Conservation (phyloP, 2,888 invertebrate genomes). For the Andrena trimmerana region DNA sequence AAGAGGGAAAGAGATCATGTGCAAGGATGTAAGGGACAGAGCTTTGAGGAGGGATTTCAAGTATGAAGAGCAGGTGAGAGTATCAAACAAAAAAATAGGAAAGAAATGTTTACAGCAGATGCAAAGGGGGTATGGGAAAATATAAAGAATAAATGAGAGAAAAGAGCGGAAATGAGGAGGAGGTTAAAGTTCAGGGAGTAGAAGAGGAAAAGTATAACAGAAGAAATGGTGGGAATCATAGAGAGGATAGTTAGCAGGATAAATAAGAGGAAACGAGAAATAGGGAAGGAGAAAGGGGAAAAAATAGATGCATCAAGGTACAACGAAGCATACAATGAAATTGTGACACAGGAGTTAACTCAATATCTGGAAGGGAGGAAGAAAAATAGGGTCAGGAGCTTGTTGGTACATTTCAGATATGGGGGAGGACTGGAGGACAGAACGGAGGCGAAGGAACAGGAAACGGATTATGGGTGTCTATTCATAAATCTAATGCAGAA, state of each 20-base stretch:
- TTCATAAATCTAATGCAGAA: no score
- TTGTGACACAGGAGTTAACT: neutral
- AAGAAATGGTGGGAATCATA: neutral
- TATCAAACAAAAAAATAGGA: constrained; percentile 1
- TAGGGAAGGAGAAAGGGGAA: neutral
- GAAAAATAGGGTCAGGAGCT: neutral
- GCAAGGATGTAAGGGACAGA: neutral
- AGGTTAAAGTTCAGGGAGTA: no score
- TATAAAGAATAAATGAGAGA: neutral
- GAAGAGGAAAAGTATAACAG: neutral
- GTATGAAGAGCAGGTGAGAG: constrained; percentile 7
- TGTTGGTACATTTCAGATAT: neutral
- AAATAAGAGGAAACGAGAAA: neutral
- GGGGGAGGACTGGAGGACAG: neutral
- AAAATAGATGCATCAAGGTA: constrained; percentile 4
- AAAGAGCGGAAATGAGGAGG: neutral
- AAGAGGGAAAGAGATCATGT: constrained; percentile 1
- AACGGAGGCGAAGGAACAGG: neutral
- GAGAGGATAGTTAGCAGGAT: neutral
- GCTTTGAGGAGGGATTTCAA: neutral
- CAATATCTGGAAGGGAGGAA: neutral
- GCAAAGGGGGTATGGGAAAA: neutral
- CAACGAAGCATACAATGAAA: neutral
- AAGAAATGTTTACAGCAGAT: neutral
- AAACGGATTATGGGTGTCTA: neutral